phyloP scores from a whole-genome alignment of 1,140 invertebrate genomes.

The Magallana gigas region DNA sequence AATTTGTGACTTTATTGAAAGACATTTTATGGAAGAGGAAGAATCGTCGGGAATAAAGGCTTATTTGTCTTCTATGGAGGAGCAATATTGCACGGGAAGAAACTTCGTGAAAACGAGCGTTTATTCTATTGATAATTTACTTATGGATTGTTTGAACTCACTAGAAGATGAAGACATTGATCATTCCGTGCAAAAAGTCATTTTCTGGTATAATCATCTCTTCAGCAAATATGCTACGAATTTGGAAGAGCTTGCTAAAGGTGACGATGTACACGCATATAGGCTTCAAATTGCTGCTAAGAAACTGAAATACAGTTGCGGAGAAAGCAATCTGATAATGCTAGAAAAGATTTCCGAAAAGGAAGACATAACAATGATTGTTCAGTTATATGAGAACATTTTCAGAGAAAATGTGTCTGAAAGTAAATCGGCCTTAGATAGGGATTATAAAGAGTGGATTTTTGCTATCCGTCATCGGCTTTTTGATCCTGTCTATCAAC shows the following conservation, averaged over 20 bases:
- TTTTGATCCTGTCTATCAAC: constrained; percentile 31
- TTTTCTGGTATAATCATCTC: constrained; percentile 55
- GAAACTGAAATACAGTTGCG: constrained; percentile 51
- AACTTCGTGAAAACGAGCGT: constrained; percentile 53
- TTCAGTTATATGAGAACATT: constrained; percentile 57
- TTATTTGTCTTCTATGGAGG: constrained; percentile 38
- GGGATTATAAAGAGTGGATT: constrained; percentile 61
- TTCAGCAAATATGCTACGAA: constrained; percentile 47
- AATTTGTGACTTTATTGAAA: constrained; percentile 58
- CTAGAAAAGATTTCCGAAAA: constrained; percentile 48
- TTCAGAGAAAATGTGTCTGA: constrained; percentile 45
- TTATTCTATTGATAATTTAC: constrained; percentile 51
- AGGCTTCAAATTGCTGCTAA: constrained; percentile 55
- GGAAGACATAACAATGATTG: constrained; percentile 50
- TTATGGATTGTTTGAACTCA: constrained; percentile 55
- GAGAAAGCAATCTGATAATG: constrained; percentile 31
- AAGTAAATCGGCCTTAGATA: constrained; percentile 52
- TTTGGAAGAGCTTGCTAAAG: not conserved
- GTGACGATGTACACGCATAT: constrained; percentile 41
- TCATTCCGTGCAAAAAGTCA: constrained; percentile 27
- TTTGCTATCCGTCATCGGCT: constrained; percentile 53
- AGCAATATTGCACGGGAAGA: constrained; percentile 4
- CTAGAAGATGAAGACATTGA: constrained; percentile 48
- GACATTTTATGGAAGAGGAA: constrained; percentile 12
- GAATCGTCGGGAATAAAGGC: constrained; percentile 9